Evolutionary conservation across 2,888 invertebrate species (phyloP).

Genomic region (Drosophila mayaguana): DNA sequence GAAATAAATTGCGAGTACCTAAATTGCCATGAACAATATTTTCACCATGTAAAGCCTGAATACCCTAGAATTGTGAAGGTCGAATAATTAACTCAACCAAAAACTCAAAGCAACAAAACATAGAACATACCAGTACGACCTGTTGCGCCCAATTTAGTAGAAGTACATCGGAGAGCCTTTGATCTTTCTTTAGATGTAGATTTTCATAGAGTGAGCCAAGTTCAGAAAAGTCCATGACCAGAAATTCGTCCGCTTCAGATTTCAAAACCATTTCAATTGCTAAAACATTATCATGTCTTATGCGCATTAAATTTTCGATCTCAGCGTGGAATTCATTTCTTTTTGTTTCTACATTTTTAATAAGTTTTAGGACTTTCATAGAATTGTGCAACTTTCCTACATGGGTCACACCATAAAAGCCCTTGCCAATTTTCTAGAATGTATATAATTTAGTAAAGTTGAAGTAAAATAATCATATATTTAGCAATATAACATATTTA

Average conservation of each 20-base stretch:
- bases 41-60: constrained; percentile 39
- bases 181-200: neutral
- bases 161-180: accelerated
- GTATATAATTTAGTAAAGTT: too few species aligned
- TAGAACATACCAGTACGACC: neutral
- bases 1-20: constrained; percentile 40
- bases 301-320: neutral
- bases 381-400: neutral
- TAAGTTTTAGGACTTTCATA: neutral
- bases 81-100: neutral
- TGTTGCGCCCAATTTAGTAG: neutral
- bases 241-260: accelerated
- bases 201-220: neutral
- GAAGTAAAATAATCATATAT: too few species aligned
- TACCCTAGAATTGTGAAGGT: constrained; percentile 21
- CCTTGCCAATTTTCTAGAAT: neutral
- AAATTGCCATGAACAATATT: constrained; percentile 51
- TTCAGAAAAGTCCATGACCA: neutral
- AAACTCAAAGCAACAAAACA: neutral
- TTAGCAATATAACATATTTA: too few species aligned
- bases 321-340: neutral
- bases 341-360: neutral
- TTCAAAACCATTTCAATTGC: accelerated
- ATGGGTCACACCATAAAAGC: neutral
- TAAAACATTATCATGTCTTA: neutral